Base-by-base conservation (phyloP, 2,888 invertebrate genomes). In the Arctia plantaginis region DNA sequence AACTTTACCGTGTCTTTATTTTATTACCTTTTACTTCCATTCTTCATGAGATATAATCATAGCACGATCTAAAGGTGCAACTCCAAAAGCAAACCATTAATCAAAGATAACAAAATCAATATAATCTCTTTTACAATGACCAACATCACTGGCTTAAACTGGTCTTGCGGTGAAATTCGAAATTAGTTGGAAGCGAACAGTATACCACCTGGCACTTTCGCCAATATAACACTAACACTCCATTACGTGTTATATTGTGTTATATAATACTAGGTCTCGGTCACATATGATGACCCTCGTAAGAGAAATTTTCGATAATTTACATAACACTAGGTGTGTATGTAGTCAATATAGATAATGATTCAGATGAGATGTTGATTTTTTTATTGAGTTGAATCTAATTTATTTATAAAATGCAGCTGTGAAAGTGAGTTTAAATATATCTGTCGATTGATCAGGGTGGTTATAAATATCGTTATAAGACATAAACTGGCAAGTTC, bases 191-290 rank as follows among this genome's bases (percentile, higher is more conserved):
- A 74, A 76, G 83, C 81, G 72, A 80, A 77, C 83, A 79, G 86
- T 88, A 89, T 81, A 76, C 85, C 92, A 92, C 90, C 90, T 92
- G 91, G 87, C 84, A 89, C 93, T 93, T 93, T 94, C 93, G 90
- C 92, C 87, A 77, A 85, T 85, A 87, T 87, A 89, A 88, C 88
- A 91, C 81, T 84, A 85, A 73, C 66, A 79, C 65, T 85, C 75
- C 77, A 82, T 78, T 79, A 77, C 67, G 47, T 76, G 72, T 84
- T 85, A 70, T 73, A 73, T 55, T 55, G 59, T 75, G 83, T 93
- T 93, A 90, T 88, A 86, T 91, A 94, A 94, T 83, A 77, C 84
- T 83, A 91, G 94, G 93, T 93, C 94, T 94, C 89, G 94, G 93
- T 90, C 94, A 92, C 71, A 69, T 33, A 75, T 80, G 77, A 82